These are phyloP conservation scores for human DNA, from an alignment of 2,113 vertebrate species.

Conservation along the genomic window DNA sequence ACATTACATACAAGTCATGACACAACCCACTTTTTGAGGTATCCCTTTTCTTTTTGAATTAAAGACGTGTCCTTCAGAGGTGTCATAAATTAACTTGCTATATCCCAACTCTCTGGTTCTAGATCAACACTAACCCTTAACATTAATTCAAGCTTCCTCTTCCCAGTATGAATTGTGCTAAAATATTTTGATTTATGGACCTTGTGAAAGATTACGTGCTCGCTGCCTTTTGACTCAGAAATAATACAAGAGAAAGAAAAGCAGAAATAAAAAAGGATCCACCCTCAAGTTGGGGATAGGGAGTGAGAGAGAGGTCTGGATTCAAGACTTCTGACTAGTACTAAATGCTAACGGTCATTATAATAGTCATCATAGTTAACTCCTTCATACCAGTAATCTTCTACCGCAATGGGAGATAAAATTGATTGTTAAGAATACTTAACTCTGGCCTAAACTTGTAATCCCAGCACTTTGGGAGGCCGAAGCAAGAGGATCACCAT, in stretches of 20 bases:
- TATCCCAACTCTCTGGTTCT: not conserved
- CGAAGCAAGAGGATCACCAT: not conserved
- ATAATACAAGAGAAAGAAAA: conserved; percentile 27
- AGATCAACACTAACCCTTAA: conserved; percentile 37
- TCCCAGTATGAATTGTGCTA: not conserved
- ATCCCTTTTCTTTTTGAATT: conserved; percentile 18
- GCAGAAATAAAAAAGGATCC: not conserved
- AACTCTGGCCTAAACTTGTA: not conserved
- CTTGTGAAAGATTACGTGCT: not conserved
- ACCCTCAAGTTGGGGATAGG: not conserved
- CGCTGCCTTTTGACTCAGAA: conserved; percentile 7
- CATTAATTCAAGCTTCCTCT: not conserved
- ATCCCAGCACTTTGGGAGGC: not conserved
- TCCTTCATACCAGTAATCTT: not conserved
- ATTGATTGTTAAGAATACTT: not conserved
- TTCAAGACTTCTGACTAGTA: not conserved
- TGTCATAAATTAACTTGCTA: not conserved
- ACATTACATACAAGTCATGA: not conserved
- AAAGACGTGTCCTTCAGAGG: not conserved
- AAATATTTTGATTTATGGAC: conserved; percentile 17
- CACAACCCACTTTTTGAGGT: not conserved
- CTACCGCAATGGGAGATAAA: not conserved
- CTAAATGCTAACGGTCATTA: not conserved
- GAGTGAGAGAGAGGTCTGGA: not conserved
- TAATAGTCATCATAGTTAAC: not conserved